A percentile compares a stretch with the other conserved stretches of the same genome.
Evolutionary conservation across 2,113 vertebrate species (phyloP).

Genomic region (Cinclus cinclus): DNA sequence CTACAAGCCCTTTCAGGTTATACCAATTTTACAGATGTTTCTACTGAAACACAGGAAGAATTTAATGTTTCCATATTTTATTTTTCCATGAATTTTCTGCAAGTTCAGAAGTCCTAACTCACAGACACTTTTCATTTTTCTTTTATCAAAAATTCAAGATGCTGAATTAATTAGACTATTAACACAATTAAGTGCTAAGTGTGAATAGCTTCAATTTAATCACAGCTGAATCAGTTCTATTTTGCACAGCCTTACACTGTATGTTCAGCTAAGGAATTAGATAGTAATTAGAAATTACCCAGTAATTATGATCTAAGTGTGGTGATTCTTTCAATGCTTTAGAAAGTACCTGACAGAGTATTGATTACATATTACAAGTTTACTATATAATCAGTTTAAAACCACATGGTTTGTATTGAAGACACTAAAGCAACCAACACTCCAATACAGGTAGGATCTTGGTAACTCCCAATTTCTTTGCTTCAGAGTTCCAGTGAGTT

Average conservation of each 20-base stretch:
- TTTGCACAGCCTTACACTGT: conserved; percentile 46
- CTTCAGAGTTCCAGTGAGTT: neutral
- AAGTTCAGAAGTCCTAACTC: neutral
- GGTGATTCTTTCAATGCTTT: conserved; percentile 51
- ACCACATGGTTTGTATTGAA: neutral
- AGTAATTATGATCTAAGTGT: conserved; percentile 49
- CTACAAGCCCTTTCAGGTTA: neutral
- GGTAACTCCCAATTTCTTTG: neutral
- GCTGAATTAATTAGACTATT: conserved; percentile 51
- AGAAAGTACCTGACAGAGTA: conserved; percentile 28
- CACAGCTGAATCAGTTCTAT: conserved; percentile 56
- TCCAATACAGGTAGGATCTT: neutral
- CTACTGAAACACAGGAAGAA: neutral
- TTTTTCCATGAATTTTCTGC: neutral
- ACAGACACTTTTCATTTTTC: neutral
- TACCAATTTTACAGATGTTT: neutral
- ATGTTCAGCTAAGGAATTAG: conserved; percentile 65
- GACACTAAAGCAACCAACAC: neutral
- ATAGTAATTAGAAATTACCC: conserved; percentile 66
- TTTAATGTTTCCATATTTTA: neutral
- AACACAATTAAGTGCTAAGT: conserved; percentile 53
- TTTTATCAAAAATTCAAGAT: conserved; percentile 27
- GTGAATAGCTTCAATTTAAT: conserved; percentile 60
- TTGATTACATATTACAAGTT: conserved; percentile 30
- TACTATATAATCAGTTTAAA: neutral